Conservation (phyloP, 2,113 vertebrate genomes). For the Pterocles burchelli region DNA sequence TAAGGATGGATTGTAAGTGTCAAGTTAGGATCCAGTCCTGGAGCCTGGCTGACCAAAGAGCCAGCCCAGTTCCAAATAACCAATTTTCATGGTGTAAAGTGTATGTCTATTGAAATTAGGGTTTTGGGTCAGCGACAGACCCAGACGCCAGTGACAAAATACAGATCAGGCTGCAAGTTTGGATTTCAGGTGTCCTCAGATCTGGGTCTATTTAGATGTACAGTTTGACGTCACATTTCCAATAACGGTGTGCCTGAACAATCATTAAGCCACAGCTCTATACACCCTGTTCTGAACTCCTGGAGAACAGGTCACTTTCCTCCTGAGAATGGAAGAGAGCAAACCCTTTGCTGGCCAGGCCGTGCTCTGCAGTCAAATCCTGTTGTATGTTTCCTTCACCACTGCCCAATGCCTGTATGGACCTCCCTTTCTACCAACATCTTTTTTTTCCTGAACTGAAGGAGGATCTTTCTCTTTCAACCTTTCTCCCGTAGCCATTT, state of each 20-base stretch:
- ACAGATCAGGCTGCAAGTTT: background rate
- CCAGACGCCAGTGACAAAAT: background rate
- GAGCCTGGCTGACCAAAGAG: background rate
- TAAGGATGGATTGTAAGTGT: background rate
- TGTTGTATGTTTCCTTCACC: background rate
- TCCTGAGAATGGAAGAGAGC: background rate
- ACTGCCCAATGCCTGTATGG: background rate
- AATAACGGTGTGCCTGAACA: background rate
- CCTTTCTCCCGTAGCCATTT: background rate
- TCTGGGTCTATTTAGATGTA: background rate
- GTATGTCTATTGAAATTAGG: background rate
- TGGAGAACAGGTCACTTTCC: background rate
- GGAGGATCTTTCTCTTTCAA: background rate
- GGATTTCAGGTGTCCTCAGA: background rate
- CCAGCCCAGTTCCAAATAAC: background rate
- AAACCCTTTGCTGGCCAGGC: background rate
- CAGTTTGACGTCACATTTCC: background rate
- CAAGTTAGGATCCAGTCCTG: background rate
- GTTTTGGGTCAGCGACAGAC: background rate
- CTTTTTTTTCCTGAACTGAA: background rate
- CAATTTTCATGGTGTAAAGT: background rate
- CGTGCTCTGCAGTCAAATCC: background rate
- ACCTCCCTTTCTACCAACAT: background rate
- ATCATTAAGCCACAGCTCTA: background rate
- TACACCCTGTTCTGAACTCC: background rate